Base-by-base conservation (phyloP, 2,113 vertebrate genomes). In the Lontra canadensis region DNA sequence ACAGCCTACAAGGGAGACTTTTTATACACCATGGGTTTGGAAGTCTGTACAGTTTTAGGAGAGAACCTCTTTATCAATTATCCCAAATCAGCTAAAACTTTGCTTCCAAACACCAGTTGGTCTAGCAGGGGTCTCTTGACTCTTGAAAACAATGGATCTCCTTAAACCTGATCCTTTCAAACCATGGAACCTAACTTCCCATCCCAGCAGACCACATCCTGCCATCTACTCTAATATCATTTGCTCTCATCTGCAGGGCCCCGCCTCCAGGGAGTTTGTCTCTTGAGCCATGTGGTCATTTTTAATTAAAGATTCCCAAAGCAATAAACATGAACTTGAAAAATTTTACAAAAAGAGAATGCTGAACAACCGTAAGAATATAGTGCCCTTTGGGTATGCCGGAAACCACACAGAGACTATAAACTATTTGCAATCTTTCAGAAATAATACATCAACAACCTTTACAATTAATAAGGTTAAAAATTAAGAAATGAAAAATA, bases 1-100 rank as follows among this genome's bases (percentile, higher is more conserved):
- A 78, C 39, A 97, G 85, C 78, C 88, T 96, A 63, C 81, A 86
- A 93, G 7, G 1, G 12, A 74, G 97, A 81, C 7, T 94, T 98
- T 87, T 98, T 92, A 82, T n/a, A 34, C 1, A 4, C 44, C 25
- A 1, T 73, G 63, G 31, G 21, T 42, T 97, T 98, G 34, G 85
- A 92, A 97, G 88, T 96, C 84, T 96, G 96, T 82, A 95, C 52
- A 65, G 61, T 95, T 93, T 82, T 74, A 97, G 90, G 55, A 91
- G 79, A 95, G 82, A 97, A 79, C 81, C 95, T 97, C 92, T 82
- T 97, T 97, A 73, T 82, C 96, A 91, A 82, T 95, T 96, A 96
- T 91, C 86, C 95, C 96, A 88, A 95, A 59, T 17, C 63, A 31
- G 44, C 36, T n/a, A 52, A 31, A 88, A 84, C 73, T 47, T 20